Percentiles rank a stretch among this genome's conserved stretches.
These are phyloP conservation scores for Nothura maculosa DNA, from an alignment of 2,797 vertebrate genomes.

Conservation along the genomic window DNA sequence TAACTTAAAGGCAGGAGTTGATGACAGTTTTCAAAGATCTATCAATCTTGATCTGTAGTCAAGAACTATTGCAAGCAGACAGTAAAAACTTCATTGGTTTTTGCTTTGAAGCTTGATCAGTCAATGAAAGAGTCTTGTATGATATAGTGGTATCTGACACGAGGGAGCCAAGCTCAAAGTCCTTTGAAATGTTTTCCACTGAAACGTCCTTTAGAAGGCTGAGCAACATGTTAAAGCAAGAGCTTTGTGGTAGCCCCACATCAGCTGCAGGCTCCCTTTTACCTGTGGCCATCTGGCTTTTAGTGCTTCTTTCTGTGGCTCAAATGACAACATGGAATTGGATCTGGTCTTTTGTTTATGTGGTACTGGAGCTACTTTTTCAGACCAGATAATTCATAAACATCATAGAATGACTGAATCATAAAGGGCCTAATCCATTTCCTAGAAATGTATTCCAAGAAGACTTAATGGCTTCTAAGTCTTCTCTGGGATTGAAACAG, in stretches of 20 bases:
- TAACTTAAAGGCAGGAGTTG: not conserved
- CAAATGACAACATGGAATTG: not conserved
- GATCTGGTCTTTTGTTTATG: not conserved
- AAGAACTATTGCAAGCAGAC: not conserved
- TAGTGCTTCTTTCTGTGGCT: not conserved
- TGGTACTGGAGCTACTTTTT: not conserved
- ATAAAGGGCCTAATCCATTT: not conserved
- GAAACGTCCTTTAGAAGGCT: not conserved
- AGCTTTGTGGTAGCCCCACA: not conserved
- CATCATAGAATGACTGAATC: fast-evolving
- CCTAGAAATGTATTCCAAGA: not conserved
- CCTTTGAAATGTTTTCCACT: not conserved
- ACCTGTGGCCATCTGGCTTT: not conserved
- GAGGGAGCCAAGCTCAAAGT: not conserved
- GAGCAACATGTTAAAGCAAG: not conserved
- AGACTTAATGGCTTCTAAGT: not conserved
- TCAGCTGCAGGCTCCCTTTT: not conserved
- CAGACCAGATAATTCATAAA: fast-evolving
- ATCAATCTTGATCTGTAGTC: not conserved
- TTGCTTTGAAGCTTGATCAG: not conserved
- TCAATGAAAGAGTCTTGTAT: not conserved
- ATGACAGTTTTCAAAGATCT: not conserved
- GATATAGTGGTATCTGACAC: not conserved
- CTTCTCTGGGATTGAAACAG: not conserved
- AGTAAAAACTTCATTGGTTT: not conserved